phyloP scores from a whole-genome alignment of 2,797 vertebrate species.

The Telmatherina bonti region DNA sequence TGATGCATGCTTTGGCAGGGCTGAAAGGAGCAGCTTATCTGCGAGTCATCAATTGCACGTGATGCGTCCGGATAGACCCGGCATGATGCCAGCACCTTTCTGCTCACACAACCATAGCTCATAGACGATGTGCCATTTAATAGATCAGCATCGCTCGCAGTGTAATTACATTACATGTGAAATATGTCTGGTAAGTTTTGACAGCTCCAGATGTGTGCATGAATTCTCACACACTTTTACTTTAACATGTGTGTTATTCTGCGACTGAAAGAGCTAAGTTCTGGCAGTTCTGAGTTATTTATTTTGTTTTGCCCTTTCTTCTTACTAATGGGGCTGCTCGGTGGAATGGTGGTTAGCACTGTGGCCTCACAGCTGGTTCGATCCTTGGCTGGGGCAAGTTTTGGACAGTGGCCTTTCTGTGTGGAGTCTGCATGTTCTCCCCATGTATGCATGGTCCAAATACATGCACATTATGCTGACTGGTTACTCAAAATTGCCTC shows the following conservation, averaged over 20 bases:
- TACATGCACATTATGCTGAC: too few relatives aligned
- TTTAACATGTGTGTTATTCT: conserved; percentile 48
- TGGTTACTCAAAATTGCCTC: too few relatives aligned
- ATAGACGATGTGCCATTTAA: conserved; percentile 69
- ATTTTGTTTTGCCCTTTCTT: conserved; percentile 60
- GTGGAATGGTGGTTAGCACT: too few relatives aligned
- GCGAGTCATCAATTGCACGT: conserved; percentile 78
- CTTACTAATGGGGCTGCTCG: too few relatives aligned
- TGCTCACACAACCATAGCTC: conserved; percentile 54
- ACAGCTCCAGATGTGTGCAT: conserved; percentile 41
- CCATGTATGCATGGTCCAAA: too few relatives aligned
- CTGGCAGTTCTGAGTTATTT: conserved; percentile 63
- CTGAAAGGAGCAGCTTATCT: conserved; percentile 77
- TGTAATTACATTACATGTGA: conserved; percentile 66
- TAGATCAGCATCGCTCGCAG: conserved; percentile 46
- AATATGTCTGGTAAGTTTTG: conserved; percentile 38
- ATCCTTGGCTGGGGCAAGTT: too few relatives aligned
- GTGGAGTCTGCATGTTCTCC: too few relatives aligned
- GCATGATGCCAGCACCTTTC: conserved; percentile 56
- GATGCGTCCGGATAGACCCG: conserved; percentile 69
- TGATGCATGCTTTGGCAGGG: conserved; percentile 74
- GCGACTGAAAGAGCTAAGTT: conserved; percentile 70
- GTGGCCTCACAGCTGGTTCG: too few relatives aligned
- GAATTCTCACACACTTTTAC: conserved; percentile 4
- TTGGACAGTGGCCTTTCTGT: too few relatives aligned